These are phyloP conservation scores for Subacronicta megacephala DNA, from an alignment of 2,888 invertebrate genomes.

Conservation along the genomic window DNA sequence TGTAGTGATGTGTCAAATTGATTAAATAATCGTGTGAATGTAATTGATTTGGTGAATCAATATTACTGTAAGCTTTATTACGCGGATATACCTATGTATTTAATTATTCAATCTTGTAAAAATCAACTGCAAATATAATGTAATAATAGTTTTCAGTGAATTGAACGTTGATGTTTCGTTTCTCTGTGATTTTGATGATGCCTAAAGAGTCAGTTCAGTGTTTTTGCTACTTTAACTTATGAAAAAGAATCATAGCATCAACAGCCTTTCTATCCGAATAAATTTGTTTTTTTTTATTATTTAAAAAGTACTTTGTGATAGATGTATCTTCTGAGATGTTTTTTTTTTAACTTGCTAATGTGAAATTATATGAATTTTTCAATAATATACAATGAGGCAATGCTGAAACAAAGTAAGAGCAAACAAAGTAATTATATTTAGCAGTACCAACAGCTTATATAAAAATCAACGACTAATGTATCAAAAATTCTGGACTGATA, in stretches of 20 bases:
- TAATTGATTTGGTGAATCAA: conserved; percentile 52
- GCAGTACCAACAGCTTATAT: too few species aligned
- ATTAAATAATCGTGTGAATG: conserved; percentile 30
- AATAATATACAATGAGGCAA: too few species aligned
- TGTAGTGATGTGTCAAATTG: conserved; percentile 49
- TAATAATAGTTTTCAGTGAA: conserved; percentile 54
- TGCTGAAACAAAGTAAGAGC: too few species aligned
- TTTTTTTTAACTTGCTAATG: too few species aligned
- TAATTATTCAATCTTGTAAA: conserved; percentile 53
- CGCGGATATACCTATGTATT: conserved; percentile 45
- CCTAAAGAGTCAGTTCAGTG: conserved; percentile 46
- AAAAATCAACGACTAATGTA: conserved; percentile 14
- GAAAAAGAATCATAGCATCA: not conserved
- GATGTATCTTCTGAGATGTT: not conserved
- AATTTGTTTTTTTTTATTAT: not conserved
- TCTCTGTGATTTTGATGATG: conserved; percentile 60
- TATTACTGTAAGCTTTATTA: conserved; percentile 61
- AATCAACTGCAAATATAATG: conserved; percentile 46
- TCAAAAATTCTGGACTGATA: conserved; percentile 47
- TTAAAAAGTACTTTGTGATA: not conserved
- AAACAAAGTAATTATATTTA: too few species aligned
- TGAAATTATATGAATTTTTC: too few species aligned
- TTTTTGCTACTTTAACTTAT: conserved; percentile 38
- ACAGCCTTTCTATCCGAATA: not conserved
- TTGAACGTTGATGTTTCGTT: conserved; percentile 57